phyloP scores from a whole-genome alignment of 2,113 vertebrate genomes.

The Myrmophylax atrothorax region DNA sequence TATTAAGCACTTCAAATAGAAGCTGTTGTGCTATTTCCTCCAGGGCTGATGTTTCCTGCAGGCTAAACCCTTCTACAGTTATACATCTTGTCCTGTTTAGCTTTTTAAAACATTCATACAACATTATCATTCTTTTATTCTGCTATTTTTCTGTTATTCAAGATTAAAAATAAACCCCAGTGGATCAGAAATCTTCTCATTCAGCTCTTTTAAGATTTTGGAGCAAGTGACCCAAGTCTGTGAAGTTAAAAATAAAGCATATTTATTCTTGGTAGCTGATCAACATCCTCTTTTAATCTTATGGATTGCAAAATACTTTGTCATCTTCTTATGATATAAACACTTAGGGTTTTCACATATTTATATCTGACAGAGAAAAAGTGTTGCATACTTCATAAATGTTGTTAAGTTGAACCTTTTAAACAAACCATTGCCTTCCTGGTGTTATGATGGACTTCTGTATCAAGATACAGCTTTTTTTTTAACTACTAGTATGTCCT shows the following conservation, averaged over 20 bases:
- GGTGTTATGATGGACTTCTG: background rate
- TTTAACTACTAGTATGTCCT: background rate
- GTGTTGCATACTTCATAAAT: background rate
- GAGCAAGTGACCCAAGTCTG: slow-evolving; percentile 26
- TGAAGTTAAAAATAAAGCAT: slow-evolving; percentile 46
- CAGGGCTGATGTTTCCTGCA: background rate
- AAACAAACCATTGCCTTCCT: background rate
- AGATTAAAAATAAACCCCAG: slow-evolving; percentile 57
- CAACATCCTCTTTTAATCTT: slow-evolving; percentile 20
- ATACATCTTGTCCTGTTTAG: background rate
- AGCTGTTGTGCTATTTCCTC: background rate
- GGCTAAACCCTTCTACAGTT: background rate
- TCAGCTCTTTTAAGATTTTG: slow-evolving; percentile 11
- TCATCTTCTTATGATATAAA: slow-evolving; percentile 6
- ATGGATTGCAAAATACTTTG: slow-evolving; percentile 1
- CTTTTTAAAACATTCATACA: slow-evolving; percentile 6
- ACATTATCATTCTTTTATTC: slow-evolving; percentile 2
- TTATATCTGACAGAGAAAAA: background rate
- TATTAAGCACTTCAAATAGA: background rate
- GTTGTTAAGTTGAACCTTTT: background rate
- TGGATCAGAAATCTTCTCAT: slow-evolving; percentile 18
- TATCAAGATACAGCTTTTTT: background rate
- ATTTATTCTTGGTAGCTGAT: slow-evolving; percentile 35
- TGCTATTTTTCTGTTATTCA: slow-evolving; percentile 40
- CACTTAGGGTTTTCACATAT: background rate